phyloP scores from a whole-genome alignment of 2,797 vertebrate genomes.

The Lycodopsis pacificus region DNA sequence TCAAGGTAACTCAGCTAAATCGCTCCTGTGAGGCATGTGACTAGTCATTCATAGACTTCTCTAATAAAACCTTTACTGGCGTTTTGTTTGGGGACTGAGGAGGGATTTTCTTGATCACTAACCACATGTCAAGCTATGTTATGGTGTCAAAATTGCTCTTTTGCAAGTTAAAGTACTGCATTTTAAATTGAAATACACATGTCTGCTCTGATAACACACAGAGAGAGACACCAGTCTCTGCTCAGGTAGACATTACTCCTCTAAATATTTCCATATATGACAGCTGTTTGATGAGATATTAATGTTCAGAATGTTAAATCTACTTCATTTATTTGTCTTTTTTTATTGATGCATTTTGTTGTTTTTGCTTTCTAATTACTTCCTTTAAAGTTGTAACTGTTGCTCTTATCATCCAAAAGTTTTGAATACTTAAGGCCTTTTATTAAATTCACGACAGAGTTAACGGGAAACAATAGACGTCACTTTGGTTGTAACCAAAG shows the following conservation, averaged over 20 bases:
- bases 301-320: too few relatives aligned
- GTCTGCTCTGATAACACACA: too few relatives aligned
- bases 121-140: neutral
- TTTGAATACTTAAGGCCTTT: neutral
- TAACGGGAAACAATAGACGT: neutral
- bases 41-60: conserved; percentile 12
- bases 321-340: too few relatives aligned
- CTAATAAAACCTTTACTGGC: neutral
- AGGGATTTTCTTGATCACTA: neutral
- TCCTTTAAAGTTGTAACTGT: neutral
- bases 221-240: too few relatives aligned
- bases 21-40: neutral
- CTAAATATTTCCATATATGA: too few relatives aligned
- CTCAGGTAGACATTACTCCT: too few relatives aligned
- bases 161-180: neutral
- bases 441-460: neutral
- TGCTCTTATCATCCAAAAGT: neutral
- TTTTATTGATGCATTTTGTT: neutral
- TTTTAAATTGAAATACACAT: neutral
- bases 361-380: neutral
- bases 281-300: too few relatives aligned
- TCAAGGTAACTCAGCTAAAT: neutral
- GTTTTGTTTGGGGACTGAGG: neutral
- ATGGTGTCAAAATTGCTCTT: neutral
- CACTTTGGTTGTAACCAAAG: neutral